Base-by-base conservation (phyloP, 2,797 vertebrate genomes). In the Spinibarbus caldwelli region DNA sequence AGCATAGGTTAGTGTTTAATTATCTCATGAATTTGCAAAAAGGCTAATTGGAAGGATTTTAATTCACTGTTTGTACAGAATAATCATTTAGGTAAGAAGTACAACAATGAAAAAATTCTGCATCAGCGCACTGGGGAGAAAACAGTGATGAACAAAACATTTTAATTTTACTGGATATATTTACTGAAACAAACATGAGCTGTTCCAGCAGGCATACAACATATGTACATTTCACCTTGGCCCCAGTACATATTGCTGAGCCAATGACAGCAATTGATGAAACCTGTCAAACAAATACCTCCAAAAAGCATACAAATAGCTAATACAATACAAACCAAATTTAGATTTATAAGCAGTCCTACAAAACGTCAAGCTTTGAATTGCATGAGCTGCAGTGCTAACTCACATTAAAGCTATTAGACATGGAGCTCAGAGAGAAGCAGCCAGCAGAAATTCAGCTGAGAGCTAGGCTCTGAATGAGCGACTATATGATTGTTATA, bases 1-100 rank as follows among this genome's bases (percentile, higher is more conserved):
- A 85, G 52, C 57, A 77, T 73, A 14, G 86, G 76, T 88, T 87
- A 89, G 89, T 92, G 67, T 75, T 89, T 64, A 92, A 92, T 93
- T 87, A 88, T 89, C 85, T 83, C 45, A 80, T 64, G 86, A 88
- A 86, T 80, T 87, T 85, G 36, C 81, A 87, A 70, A 68, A 89
- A 88, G 82, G 54, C 66, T 84, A 86, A 84, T 89, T 83, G 78
- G 78, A 88, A 73, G 64, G 45, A 67, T 43, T 86, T 88, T 82
- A 85, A 89, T 86, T 80, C 78, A 84, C 59, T 83, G 88, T 89
- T 79, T 89, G 49, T 80, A 82, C 77, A 80, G 72, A 86, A 82
- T 85, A 78, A 78, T 66, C 47, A 81, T 70, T 79, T 81, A 62
- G 36, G 47, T 7, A 45, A 80, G 76, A 72, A 6, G 11, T 62